These are phyloP conservation scores for Amblyjoppa proteus DNA, from an alignment of 2,888 invertebrate genomes.

Conservation along the genomic window DNA sequence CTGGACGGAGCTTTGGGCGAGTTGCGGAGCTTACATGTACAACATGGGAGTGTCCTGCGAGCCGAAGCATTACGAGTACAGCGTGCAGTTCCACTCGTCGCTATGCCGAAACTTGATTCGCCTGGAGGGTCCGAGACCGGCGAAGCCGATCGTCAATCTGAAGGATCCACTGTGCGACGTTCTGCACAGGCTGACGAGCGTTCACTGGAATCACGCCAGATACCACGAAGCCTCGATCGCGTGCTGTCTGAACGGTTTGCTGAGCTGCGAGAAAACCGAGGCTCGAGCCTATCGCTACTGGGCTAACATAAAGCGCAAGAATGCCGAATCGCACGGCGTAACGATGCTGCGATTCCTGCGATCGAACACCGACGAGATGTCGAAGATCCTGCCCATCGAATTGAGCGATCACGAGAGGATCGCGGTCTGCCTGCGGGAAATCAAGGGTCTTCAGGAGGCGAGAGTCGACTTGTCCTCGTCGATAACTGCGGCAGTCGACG, in stretches of 20 bases:
- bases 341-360: conserved; percentile 76
- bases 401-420: conserved; percentile 74
- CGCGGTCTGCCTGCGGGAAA: conserved; percentile 77
- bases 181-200: conserved; percentile 73
- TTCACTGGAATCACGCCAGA: conserved; percentile 71
- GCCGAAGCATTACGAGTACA: conserved; percentile 70
- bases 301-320: conserved; percentile 78
- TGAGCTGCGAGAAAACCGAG: conserved; percentile 73
- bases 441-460: conserved; percentile 72
- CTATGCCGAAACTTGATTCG: conserved; percentile 72
- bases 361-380: conserved; percentile 60
- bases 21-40: conserved; percentile 74
- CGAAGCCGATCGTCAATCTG: conserved; percentile 27
- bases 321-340: conserved; percentile 39
- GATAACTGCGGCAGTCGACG: conserved; percentile 74
- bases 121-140: conserved; percentile 70
- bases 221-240: conserved; percentile 77
- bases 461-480: conserved; percentile 72
- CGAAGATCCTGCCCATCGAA: conserved; percentile 57
- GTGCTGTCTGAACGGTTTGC: conserved; percentile 76
- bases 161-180: conserved; percentile 60
- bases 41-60: conserved; percentile 75
- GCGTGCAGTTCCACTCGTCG: conserved; percentile 70
- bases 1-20: conserved; percentile 76
- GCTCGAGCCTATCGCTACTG: conserved; percentile 79